Evolutionary conservation across 2,113 vertebrate species (phyloP).

Genomic region (Labeo catla): DNA sequence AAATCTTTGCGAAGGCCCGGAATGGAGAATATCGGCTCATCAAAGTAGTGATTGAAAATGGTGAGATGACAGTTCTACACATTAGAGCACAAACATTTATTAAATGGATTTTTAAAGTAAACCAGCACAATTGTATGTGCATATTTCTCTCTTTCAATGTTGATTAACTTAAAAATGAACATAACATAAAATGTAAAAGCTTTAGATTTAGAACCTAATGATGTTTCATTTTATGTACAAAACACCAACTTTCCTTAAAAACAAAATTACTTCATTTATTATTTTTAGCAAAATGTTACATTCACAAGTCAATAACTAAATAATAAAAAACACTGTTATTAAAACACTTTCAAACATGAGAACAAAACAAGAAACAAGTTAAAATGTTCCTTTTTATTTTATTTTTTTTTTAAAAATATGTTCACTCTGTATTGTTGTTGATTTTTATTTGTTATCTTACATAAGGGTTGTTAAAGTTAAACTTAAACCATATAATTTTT

Average conservation of each 20-base stretch:
- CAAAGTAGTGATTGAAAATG: constrained; percentile 88
- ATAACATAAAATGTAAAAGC: too few species aligned
- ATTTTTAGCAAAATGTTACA: not conserved
- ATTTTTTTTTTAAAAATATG: not conserved
- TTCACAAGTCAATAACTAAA: not conserved
- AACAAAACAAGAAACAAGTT: not conserved
- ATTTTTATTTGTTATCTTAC: not conserved
- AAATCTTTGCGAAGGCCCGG: constrained; percentile 85
- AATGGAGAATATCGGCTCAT: constrained; percentile 87
- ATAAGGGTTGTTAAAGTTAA: too few species aligned
- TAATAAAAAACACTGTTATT: too few species aligned
- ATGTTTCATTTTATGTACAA: not conserved
- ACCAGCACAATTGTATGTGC: not conserved
- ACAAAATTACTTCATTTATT: not conserved
- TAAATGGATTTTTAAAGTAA: not conserved
- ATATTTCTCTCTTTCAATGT: not conserved
- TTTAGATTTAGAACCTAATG: not conserved
- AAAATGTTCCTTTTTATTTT: too few species aligned
- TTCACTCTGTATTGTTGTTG: not conserved
- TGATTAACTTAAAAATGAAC: too few species aligned
- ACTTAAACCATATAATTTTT: too few species aligned
- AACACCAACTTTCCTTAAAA: not conserved
- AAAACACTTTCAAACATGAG: not conserved
- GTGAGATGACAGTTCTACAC: constrained; percentile 48
- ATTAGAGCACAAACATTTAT: not conserved